Evolutionary conservation across 2,113 vertebrate species (phyloP).

Genomic region (Emydura subglobosa): DNA sequence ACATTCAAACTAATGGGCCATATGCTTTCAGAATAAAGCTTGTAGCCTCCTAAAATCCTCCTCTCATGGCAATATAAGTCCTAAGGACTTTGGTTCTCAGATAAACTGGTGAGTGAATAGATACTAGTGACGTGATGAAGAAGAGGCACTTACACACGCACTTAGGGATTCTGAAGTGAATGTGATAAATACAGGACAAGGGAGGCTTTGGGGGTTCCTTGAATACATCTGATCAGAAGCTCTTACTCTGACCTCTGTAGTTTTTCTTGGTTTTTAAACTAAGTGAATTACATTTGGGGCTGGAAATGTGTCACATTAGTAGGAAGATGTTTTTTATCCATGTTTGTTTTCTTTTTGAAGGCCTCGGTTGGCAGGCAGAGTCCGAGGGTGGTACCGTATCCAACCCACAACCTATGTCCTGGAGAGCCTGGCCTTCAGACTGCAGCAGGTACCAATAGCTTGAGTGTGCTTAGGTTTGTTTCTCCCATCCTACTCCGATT

Average conservation of each 20-base stretch:
- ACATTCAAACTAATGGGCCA: fast-evolving
- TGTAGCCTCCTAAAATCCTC: background rate
- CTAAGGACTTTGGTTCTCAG: background rate
- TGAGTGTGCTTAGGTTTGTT: background rate
- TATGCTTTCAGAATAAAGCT: background rate
- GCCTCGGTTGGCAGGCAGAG: slow-evolving; percentile 81
- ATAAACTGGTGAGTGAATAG: background rate
- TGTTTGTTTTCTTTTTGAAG: slow-evolving; percentile 47
- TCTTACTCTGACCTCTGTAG: background rate
- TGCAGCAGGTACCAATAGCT: slow-evolving; percentile 74
- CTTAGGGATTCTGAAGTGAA: background rate
- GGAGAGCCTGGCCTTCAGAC: slow-evolving; percentile 75
- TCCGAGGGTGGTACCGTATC: slow-evolving; percentile 72
- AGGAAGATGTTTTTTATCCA: background rate
- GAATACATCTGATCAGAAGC: background rate
- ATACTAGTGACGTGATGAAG: background rate
- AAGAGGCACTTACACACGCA: background rate
- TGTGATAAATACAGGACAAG: background rate
- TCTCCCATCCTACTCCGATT: background rate
- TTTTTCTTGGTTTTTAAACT: background rate
- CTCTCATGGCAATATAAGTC: background rate
- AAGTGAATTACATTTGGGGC: fast-evolving
- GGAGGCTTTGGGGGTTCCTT: background rate
- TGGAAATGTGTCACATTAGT: background rate
- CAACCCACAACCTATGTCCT: slow-evolving; percentile 72